These are phyloP conservation scores for Dilophus febrilis DNA, from an alignment of 2,888 invertebrate species.

Conservation along the genomic window DNA sequence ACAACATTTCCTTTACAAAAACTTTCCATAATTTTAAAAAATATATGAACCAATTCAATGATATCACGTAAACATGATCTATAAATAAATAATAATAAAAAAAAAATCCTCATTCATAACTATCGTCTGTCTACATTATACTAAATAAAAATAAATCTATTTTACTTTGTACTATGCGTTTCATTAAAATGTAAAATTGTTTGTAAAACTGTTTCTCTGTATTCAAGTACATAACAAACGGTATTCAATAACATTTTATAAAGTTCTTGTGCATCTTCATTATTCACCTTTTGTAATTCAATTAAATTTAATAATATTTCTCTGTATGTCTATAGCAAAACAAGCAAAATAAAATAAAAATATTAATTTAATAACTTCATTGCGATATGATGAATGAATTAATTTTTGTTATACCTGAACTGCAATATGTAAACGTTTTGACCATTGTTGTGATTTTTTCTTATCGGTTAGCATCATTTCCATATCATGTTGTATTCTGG, in stretches of 20 bases:
- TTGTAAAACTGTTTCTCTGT: conserved; percentile 72
- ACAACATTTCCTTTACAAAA: conserved; percentile 47
- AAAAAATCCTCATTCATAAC: conserved; percentile 2
- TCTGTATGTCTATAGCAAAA: conserved; percentile 39
- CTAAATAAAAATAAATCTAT: conserved; percentile 6
- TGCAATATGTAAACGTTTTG: conserved; percentile 68
- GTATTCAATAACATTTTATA: conserved; percentile 78
- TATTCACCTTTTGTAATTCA: conserved; percentile 55
- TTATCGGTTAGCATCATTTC: conserved; percentile 78
- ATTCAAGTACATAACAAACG: conserved; percentile 86
- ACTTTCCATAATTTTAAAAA: conserved; percentile 74
- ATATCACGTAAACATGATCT: conserved; percentile 73
- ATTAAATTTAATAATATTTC: conserved; percentile 73
- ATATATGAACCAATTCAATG: conserved; percentile 76
- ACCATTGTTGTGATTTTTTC: conserved; percentile 67
- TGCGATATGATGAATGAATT: no score
- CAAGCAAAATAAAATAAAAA: not conserved
- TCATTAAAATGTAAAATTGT: conserved; percentile 72
- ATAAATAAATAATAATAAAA: conserved; percentile 14
- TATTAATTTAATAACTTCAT: not conserved
- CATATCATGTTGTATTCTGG: conserved; percentile 61
- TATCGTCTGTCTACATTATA: conserved; percentile 4
- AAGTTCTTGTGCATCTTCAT: conserved; percentile 47
- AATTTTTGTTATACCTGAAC: conserved; percentile 29
- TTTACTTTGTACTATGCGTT: conserved; percentile 64